These are phyloP conservation scores for Leucophenga maculata DNA, from an alignment of 2,888 invertebrate genomes.

Conservation along the genomic window DNA sequence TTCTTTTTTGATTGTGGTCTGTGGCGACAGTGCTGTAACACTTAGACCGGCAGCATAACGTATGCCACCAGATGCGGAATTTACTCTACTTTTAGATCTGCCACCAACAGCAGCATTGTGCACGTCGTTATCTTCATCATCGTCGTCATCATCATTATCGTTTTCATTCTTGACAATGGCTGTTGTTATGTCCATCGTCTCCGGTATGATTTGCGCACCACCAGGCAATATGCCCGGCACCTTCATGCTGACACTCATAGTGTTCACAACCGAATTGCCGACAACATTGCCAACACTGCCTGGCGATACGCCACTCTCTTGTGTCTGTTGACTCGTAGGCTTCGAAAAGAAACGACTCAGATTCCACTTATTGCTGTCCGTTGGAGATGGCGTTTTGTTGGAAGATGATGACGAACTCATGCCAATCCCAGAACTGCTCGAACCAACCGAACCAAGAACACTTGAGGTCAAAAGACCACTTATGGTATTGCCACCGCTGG, in stretches of 20 bases:
- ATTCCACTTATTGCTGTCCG: constrained; percentile 67
- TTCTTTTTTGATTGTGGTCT: constrained; percentile 64
- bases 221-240: constrained; percentile 65
- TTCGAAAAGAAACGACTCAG: constrained; percentile 66
- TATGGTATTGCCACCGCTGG: constrained; percentile 59
- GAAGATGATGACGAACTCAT: constrained; percentile 59
- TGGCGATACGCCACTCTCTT: constrained; percentile 60
- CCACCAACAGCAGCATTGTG: constrained; percentile 23
- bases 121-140: constrained; percentile 49
- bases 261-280: constrained; percentile 42
- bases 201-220: constrained; percentile 68
- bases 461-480: constrained; percentile 54
- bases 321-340: constrained; percentile 50
- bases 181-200: constrained; percentile 62
- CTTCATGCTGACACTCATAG: constrained; percentile 60
- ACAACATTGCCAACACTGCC: constrained; percentile 23
- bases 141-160: constrained; percentile 51
- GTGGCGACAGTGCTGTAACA: constrained; percentile 55
- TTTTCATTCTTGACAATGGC: constrained; percentile 68
- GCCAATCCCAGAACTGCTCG: constrained; percentile 46
- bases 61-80: constrained; percentile 33
- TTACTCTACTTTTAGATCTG: constrained; percentile 30
- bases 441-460: constrained; percentile 40
- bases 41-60: constrained; percentile 54
- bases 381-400: constrained; percentile 67